Conservation (phyloP, 2,888 invertebrate genomes). For the Patella caerulea region DNA sequence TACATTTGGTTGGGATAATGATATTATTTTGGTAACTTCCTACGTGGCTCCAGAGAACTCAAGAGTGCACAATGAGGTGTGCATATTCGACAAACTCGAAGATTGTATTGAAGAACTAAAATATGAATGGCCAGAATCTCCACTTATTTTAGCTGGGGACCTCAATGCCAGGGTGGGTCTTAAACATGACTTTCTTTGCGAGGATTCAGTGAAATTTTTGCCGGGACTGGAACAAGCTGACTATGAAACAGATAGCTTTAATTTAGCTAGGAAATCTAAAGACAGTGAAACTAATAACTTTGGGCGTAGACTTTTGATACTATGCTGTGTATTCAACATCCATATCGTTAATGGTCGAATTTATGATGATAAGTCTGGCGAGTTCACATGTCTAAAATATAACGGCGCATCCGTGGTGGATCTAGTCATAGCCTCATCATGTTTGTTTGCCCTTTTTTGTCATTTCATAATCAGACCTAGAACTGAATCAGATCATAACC, state of each 20-base stretch:
- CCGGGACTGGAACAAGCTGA: neutral
- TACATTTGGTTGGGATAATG: no score
- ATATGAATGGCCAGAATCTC: neutral
- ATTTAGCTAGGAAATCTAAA: neutral
- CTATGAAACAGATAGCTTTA: neutral
- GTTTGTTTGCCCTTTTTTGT: neutral
- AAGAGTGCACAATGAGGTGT: neutral
- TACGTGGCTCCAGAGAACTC: neutral
- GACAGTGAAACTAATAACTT: neutral
- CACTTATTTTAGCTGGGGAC: neutral
- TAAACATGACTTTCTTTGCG: neutral
- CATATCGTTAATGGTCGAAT: neutral
- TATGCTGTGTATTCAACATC: no score
- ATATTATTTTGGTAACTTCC: neutral
- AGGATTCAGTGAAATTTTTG: neutral
- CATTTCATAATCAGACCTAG: no score
- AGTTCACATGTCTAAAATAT: neutral
- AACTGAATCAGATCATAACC: neutral
- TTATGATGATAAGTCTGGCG: neutral
- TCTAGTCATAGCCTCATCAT: neutral
- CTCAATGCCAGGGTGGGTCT: neutral
- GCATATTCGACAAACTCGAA: neutral
- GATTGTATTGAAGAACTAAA: neutral
- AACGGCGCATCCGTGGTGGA: neutral
- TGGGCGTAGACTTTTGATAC: neutral